These are phyloP conservation scores for Coluber constrictor DNA, from an alignment of 2,797 vertebrate genomes.

Conservation along the genomic window DNA sequence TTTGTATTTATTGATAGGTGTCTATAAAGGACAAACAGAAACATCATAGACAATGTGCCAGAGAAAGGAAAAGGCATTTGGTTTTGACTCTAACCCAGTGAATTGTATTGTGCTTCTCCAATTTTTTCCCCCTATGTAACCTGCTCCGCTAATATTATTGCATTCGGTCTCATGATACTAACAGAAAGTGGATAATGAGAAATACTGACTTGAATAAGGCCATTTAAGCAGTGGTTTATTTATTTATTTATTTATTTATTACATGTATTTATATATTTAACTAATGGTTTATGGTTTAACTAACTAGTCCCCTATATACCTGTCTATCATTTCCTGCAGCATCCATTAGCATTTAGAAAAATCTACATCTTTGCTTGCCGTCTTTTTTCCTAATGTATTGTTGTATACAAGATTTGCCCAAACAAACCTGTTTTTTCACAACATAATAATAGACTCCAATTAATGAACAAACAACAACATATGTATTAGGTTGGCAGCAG, in stretches of 20 bases:
- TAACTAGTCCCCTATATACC: neutral
- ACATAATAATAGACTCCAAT: neutral
- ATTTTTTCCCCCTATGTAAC: neutral
- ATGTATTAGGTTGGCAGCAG: neutral
- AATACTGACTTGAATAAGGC: neutral
- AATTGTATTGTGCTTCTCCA: neutral
- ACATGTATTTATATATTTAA: too few relatives aligned
- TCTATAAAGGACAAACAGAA: neutral
- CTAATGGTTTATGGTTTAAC: too few relatives aligned
- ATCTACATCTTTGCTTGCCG: neutral
- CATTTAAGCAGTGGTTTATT: neutral
- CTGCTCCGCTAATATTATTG: neutral
- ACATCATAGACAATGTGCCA: neutral
- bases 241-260: neutral
- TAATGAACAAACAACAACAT: neutral
- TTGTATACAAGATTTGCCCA: neutral
- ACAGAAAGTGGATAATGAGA: neutral
- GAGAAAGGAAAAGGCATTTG: neutral
- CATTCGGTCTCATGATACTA: neutral
- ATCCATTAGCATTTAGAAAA: neutral
- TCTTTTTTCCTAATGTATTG: neutral
- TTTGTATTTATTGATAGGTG: neutral
- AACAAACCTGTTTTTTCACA: neutral
- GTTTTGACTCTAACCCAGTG: neutral
- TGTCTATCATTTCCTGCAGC: neutral